Evolutionary conservation across 2,888 invertebrate genomes (phyloP).

Genomic region (Lasiommata megera): DNA sequence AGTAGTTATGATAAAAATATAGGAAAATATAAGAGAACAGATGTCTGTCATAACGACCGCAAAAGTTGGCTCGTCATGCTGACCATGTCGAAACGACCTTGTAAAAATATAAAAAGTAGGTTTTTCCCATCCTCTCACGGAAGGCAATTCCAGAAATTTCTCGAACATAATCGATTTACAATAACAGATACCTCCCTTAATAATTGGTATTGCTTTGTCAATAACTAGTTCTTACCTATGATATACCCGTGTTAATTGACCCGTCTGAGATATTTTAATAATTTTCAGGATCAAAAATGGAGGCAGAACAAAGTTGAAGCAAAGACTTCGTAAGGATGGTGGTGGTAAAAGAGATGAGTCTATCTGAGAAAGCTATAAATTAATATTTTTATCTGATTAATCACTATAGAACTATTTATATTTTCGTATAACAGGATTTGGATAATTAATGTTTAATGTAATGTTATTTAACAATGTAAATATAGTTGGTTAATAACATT

Average conservation of each 20-base stretch:
- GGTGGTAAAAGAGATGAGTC: constrained; percentile 36
- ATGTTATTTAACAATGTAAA: constrained; percentile 63
- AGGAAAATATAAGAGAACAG: too few relatives aligned
- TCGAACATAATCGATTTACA: too few relatives aligned
- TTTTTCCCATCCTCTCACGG: too few relatives aligned
- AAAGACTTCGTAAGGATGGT: constrained; percentile 31
- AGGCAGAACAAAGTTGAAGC: constrained; percentile 71
- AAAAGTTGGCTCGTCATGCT: too few relatives aligned
- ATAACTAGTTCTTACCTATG: too few relatives aligned
- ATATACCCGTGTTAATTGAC: background rate
- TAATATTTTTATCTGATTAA: constrained; percentile 40
- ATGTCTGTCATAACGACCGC: too few relatives aligned
- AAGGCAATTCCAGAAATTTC: too few relatives aligned
- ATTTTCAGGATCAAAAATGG: constrained; percentile 78
- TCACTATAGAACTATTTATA: constrained; percentile 39
- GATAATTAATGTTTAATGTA: constrained; percentile 36
- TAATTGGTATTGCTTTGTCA: too few relatives aligned
- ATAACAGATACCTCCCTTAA: too few relatives aligned
- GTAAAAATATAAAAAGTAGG: too few relatives aligned
- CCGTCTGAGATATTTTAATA: constrained; percentile 25
- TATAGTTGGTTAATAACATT: constrained; percentile 46
- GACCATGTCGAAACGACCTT: too few relatives aligned
- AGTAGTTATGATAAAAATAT: too few relatives aligned
- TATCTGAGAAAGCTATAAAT: constrained; percentile 36
- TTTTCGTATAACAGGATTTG: constrained; percentile 51